Base-by-base conservation (phyloP, 2,888 invertebrate genomes). In the Cantharis flavilabris region DNA sequence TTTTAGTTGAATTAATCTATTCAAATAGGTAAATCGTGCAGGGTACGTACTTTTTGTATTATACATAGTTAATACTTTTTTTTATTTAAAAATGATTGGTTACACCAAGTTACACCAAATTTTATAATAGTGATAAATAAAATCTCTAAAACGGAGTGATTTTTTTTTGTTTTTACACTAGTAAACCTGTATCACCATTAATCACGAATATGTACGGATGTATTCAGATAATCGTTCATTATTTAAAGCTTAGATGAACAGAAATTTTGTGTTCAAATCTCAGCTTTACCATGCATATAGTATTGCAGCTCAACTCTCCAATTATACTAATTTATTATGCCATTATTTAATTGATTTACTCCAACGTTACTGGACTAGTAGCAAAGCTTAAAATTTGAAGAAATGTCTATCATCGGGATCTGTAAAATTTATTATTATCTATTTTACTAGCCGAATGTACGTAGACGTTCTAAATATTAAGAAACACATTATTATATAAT, bases 1-100 rank as follows among this genome's bases (percentile, higher is more conserved):
- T 81, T 83, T 83, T 83, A 81, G 80, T 81, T 81, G 82, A 81
- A 83, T 83, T 83, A 83, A 80, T 78, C 79, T 77, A 82, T 77
- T 70, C 49, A 49, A 49, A 49, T 49, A 49, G 49, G 49, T 49
- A 49, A 49, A 49, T 49, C 49, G 49, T n/a, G 49, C 49, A 49
- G 49, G 49, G n/a, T 49, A 49, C n/a, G 49, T 49, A 49, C n/a
- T n/a, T n/a, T 49, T 49, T 49, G 49, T n/a, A 49, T 49, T 49
- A 49, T 26, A 26, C 26, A 26, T 9, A 49, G 49, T 9, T n/a
- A 49, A 49, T 49, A 49, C 49, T 49, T 49, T 49, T 16, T 49
- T 49, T 65, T 23, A 65, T 65, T 20, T 7, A 49, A n/a, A 49
- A 49, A n/a, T n/a, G n/a, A 1, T 49, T n/a, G 33, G 0, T 23